Conservation (phyloP, 2,797 vertebrate species). For the Buphagus erythrorhynchus region DNA sequence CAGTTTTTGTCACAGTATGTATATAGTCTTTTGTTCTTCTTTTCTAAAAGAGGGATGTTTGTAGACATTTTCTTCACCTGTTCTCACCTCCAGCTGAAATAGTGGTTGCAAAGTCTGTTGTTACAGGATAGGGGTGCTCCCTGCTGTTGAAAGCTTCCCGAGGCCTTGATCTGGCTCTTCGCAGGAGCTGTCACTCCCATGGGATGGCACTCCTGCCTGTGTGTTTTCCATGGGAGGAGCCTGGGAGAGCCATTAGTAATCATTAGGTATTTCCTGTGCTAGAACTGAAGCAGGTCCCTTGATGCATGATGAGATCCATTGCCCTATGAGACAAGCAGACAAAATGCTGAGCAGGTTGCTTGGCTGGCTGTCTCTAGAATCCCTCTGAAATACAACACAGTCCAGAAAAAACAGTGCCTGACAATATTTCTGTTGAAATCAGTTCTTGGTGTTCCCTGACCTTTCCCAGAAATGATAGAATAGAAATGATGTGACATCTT, state of each 20-base stretch:
- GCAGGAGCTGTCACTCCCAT: background rate
- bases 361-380: background rate
- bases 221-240: background rate
- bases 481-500: background rate
- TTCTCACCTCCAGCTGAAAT: background rate
- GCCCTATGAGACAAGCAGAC: background rate
- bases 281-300: background rate
- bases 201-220: background rate
- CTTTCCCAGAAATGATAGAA: background rate
- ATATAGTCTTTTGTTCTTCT: background rate
- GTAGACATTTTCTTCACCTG: background rate
- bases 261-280: background rate
- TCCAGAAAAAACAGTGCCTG: background rate
- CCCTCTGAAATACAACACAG: background rate
- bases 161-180: background rate
- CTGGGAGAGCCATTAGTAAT: background rate
- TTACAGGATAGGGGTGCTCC: background rate
- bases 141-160: background rate
- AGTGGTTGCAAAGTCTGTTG: background rate
- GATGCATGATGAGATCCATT: background rate
- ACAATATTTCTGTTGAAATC: background rate
- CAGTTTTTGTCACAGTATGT: slow-evolving; percentile 95
- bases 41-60: background rate
- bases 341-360: background rate
- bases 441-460: background rate